Percentiles rank a stretch among this genome's conserved stretches.
Conservation (phyloP, 2,797 vertebrate species). For the Babyrousa celebensis region DNA sequence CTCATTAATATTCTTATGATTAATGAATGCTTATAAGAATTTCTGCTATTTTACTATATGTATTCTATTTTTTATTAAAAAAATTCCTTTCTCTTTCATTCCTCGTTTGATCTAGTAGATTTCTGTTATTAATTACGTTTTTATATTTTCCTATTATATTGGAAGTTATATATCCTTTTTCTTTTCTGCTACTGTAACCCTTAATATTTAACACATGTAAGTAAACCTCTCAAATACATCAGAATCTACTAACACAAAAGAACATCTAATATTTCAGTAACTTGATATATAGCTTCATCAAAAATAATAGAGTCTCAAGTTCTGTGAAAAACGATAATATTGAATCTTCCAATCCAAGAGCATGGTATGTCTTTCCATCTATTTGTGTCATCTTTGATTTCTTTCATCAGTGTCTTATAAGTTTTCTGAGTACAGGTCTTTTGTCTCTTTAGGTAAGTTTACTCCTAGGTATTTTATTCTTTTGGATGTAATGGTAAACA, state of each 20-base stretch:
- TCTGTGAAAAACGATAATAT: too few relatives aligned
- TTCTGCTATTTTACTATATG: neutral
- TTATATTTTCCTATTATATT: constrained; percentile 17
- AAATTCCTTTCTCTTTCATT: neutral
- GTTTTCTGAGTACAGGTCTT: too few relatives aligned
- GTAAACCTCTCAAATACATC: neutral
- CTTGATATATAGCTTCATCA: neutral
- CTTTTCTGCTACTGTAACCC: neutral
- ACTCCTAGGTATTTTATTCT: too few relatives aligned
- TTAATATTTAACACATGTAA: constrained; percentile 5
- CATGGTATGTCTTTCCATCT: too few relatives aligned
- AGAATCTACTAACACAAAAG: neutral
- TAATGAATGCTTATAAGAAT: constrained; percentile 36
- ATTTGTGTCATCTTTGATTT: too few relatives aligned
- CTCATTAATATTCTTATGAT: constrained; percentile 27
- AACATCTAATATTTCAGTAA: neutral
- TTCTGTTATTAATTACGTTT: neutral
- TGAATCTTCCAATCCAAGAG: too few relatives aligned
- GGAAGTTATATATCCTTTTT: neutral
- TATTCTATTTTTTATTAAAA: constrained; percentile 44
- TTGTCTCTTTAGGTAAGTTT: too few relatives aligned
- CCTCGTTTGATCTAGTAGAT: neutral
- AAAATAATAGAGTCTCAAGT: neutral
- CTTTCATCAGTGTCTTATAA: too few relatives aligned
- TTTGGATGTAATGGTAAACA: too few relatives aligned